Evolutionary conservation across 2,113 vertebrate genomes (phyloP).

Genomic region (Redunca redunca): DNA sequence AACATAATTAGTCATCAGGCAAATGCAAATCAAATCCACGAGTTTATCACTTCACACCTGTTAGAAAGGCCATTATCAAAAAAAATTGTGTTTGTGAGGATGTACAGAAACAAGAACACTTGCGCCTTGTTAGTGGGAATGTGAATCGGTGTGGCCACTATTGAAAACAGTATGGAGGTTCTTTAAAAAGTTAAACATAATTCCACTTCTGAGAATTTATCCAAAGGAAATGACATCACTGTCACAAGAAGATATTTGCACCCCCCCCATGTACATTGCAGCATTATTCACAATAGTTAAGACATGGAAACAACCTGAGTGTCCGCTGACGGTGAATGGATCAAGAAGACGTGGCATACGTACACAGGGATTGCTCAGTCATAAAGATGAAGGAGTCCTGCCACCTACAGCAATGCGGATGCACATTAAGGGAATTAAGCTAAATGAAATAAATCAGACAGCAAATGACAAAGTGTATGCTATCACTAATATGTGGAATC

Average conservation of each 20-base stretch:
- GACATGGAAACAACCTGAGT: neutral
- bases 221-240: neutral
- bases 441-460: neutral
- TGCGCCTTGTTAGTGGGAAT: neutral
- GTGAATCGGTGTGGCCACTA: neutral
- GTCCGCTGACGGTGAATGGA: neutral
- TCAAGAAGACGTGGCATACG: neutral
- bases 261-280: neutral
- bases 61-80: neutral
- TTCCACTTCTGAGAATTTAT: neutral
- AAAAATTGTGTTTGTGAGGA: neutral
- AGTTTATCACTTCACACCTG: neutral
- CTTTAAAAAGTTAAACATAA: neutral
- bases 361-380: neutral
- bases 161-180: neutral
- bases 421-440: neutral
- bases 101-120: neutral
- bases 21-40: neutral
- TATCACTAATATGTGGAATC: neutral
- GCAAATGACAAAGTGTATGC: neutral
- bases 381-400: neutral
- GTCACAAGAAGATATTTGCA: neutral
- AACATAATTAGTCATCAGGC: neutral
- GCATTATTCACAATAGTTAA: neutral
- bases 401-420: neutral